Evolutionary conservation across 53 echinoderm and acorn worm species (phyloP), one percentile per base, ranked within the genome.

Genomic region (Antedon mediterranea): DNA sequence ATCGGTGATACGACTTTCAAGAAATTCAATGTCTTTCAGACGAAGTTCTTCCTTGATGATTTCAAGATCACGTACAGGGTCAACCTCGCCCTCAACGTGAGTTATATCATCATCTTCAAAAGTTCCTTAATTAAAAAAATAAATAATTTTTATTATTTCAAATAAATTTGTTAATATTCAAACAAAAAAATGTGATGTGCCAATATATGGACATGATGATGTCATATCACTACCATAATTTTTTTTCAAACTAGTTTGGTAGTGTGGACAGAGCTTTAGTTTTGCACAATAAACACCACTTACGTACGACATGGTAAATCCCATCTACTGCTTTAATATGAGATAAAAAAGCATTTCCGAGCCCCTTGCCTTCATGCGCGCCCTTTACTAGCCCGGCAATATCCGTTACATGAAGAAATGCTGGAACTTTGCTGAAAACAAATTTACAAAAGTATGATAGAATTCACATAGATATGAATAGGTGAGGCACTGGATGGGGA

Each of bases 251-350:
- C n/a, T n/a, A n/a, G n/a, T n/a, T n/a, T n/a, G n/a, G n/a, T n/a
- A n/a, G n/a, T n/a, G n/a, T n/a, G n/a, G n/a, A n/a, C n/a, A n/a
- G n/a, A n/a, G n/a, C n/a, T n/a, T n/a, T n/a, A n/a, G n/a, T n/a
- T n/a, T n/a, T n/a, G n/a, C n/a, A 7, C 13, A 41, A n/a, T n/a
- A n/a, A n/a, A n/a, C n/a, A n/a, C n/a, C 13, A 91, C 91, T 91
- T 76, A 94, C 95, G 89, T 43, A 86, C 79, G 31, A 94, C 78
- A 81, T 94, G 95, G 57, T 91, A 94, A 31, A 94, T 70, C 42
- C 91, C 91, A 89, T 94, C 95, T 77, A 91, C 91, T 32, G 95
- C 95, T 33, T 78, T 91, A 85, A 94, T 91, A 79, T 94, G 91
- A 31, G 95, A 94, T 31, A 94, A 75, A 78, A 94, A 94, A 23